Conservation (phyloP, 2,888 invertebrate genomes). For the Scaptomyza reducta region DNA sequence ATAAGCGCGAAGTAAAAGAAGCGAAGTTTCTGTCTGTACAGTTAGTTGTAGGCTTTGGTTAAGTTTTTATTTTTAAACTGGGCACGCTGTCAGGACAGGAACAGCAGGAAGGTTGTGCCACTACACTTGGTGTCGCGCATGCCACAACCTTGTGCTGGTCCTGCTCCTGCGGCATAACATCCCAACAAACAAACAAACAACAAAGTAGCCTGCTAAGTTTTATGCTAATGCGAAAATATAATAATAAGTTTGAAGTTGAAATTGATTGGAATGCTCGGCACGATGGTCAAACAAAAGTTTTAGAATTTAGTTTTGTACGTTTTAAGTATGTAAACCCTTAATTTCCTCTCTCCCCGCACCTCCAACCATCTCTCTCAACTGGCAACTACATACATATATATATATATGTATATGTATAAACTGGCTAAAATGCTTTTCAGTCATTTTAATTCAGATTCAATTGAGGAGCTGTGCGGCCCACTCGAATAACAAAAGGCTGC, state of each 20-base stretch:
- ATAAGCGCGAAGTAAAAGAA: conserved; percentile 1
- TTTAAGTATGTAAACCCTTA: conserved; percentile 35
- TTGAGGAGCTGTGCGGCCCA: conserved; percentile 44
- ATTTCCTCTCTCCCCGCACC: background rate
- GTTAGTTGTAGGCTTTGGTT: conserved; percentile 60
- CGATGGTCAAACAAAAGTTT: conserved; percentile 41
- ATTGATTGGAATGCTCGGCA: conserved; percentile 52
- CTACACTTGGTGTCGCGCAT: conserved; percentile 30
- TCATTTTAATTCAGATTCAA: conserved; percentile 34
- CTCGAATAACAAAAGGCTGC: conserved; percentile 70
- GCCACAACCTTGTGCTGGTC: conserved; percentile 4
- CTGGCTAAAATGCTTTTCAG: conserved; percentile 19
- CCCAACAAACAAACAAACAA: conserved; percentile 16
- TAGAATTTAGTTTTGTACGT: conserved; percentile 40
- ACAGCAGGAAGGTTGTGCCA: background rate
- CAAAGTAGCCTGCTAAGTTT: conserved; percentile 57
- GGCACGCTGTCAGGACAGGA: conserved; percentile 10
- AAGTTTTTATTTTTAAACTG: conserved; percentile 25
- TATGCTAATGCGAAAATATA: conserved; percentile 43
- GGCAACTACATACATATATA: conserved; percentile 10
- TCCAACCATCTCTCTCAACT: conserved; percentile 1
- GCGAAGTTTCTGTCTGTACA: conserved; percentile 52
- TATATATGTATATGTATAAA: conserved; percentile 7
- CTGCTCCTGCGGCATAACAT: conserved; percentile 10
- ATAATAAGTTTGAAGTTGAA: conserved; percentile 41